phyloP scores from a whole-genome alignment of 2,888 invertebrate genomes.

The Bedellia somnulentella region DNA sequence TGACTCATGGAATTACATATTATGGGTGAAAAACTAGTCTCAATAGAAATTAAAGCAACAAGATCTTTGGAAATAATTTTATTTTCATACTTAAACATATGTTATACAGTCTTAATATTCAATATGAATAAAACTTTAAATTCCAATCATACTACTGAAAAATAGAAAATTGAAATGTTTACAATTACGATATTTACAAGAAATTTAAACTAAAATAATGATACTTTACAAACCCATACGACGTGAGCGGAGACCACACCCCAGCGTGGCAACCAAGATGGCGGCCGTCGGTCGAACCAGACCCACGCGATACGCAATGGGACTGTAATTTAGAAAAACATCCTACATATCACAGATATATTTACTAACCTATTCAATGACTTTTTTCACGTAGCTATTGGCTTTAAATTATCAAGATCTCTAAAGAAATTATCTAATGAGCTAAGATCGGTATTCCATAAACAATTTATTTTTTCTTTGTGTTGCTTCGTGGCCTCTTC shows the following conservation, averaged over 20 bases:
- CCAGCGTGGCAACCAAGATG: slow-evolving; percentile 61
- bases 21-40: slow-evolving; percentile 41
- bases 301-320: slow-evolving; percentile 61
- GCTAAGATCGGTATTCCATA: slow-evolving; percentile 64
- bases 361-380: slow-evolving; percentile 36
- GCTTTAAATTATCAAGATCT: slow-evolving; percentile 64
- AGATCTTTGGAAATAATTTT: slow-evolving; percentile 30
- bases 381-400: slow-evolving; percentile 26
- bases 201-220: slow-evolving; percentile 32
- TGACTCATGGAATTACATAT: slow-evolving; percentile 59
- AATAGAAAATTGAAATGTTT: slow-evolving; percentile 47
- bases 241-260: slow-evolving; percentile 62
- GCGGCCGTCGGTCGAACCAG: slow-evolving; percentile 51
- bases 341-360: slow-evolving; percentile 56
- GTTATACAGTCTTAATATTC: slow-evolving; percentile 54
- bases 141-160: slow-evolving; percentile 41
- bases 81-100: slow-evolving; percentile 58
- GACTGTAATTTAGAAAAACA: slow-evolving; percentile 61
- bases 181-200: slow-evolving; percentile 19
- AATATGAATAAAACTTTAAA: slow-evolving; percentile 53
- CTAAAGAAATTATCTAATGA: slow-evolving; percentile 68
- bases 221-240: slow-evolving; percentile 64
- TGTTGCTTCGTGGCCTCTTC: slow-evolving; percentile 43
- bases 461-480: slow-evolving; percentile 44
- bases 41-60: slow-evolving; percentile 27